Evolutionary conservation across 2,113 vertebrate species (phyloP).

Genomic region (Anoura caudifer): DNA sequence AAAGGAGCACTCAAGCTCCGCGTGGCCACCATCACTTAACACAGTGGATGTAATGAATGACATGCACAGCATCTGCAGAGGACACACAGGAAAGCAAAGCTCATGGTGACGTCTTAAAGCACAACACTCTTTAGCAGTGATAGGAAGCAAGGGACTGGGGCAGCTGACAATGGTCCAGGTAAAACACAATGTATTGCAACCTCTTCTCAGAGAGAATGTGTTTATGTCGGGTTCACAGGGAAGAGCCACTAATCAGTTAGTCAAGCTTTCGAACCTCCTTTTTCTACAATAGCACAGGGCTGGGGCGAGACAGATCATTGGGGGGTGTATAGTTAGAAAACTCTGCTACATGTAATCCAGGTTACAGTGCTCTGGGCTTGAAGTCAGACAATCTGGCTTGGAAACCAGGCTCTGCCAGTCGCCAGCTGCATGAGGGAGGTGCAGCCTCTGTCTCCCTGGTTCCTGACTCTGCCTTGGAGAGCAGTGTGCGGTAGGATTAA

Average conservation of each 20-base stretch:
- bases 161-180: background rate
- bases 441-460: background rate
- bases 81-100: background rate
- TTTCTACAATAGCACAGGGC: background rate
- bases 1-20: constrained; percentile 26
- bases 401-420: background rate
- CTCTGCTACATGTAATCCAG: background rate
- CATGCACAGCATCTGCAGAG: background rate
- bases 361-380: background rate
- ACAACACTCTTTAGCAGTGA: too few species aligned
- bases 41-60: background rate
- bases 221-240: background rate
- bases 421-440: background rate
- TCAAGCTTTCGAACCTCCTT: background rate
- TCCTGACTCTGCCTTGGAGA: background rate
- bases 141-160: background rate
- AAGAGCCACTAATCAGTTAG: background rate
- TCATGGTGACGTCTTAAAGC: background rate
- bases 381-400: background rate
- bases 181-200: background rate
- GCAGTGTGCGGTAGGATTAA: background rate
- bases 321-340: background rate
- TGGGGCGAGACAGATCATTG: background rate
- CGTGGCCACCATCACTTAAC: background rate
- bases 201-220: background rate